Evolutionary conservation across 2,888 invertebrate genomes (phyloP).

Genomic region (Melipona bicolor): DNA sequence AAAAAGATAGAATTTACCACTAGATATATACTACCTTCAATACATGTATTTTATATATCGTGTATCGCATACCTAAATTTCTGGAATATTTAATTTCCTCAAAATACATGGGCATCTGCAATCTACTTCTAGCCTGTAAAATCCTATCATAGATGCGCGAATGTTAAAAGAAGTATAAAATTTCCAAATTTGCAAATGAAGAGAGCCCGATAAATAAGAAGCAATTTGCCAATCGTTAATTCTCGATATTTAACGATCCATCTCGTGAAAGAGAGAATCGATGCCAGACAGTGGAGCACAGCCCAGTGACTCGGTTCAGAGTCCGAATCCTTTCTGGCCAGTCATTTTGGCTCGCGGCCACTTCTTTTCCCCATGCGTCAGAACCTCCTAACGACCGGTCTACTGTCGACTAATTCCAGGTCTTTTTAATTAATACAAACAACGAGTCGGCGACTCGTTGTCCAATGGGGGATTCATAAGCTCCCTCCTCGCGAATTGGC

Average conservation of each 20-base stretch:
- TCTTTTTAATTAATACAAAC: conserved; percentile 69
- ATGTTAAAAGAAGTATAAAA: neutral
- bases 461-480: conserved; percentile 16
- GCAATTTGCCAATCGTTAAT: neutral
- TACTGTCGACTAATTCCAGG: conserved; percentile 63
- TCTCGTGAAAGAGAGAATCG: neutral
- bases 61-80: no score
- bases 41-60: no score
- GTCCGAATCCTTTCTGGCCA: neutral
- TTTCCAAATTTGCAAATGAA: neutral
- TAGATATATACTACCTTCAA: no score
- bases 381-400: conserved; percentile 59
- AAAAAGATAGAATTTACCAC: no score
- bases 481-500: conserved; percentile 46
- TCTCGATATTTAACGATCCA: neutral
- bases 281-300: neutral
- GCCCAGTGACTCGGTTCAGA: neutral
- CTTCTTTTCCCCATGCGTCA: conserved; percentile 38
- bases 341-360: conserved; percentile 28
- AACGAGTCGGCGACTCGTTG: conserved; percentile 36
- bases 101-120: no score
- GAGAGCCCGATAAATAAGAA: neutral
- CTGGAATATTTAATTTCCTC: no score
- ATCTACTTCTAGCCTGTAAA: no score
- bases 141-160: neutral